Conservation (phyloP, 1,140 invertebrate species). For the Musca domestica region DNA sequence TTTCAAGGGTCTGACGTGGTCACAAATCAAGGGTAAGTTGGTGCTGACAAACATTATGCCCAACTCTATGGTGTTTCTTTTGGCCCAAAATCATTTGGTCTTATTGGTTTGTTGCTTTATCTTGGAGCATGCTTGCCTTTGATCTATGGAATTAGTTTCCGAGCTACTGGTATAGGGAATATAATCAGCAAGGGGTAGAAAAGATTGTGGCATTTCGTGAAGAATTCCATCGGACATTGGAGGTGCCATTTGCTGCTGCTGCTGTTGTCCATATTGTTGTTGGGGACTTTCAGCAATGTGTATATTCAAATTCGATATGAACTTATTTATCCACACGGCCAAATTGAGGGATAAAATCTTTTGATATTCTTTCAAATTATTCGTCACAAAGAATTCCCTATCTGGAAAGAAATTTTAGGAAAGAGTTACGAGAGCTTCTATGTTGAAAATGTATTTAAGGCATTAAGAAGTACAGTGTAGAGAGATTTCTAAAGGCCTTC, state of each 20-base stretch:
- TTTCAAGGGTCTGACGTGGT: slow-evolving; percentile 41
- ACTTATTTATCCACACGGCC: slow-evolving; percentile 52
- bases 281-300: slow-evolving; percentile 35
- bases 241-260: slow-evolving; percentile 13
- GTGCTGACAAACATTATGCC: no score
- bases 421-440: no score
- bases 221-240: slow-evolving; percentile 26
- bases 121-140: no score
- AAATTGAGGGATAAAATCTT: slow-evolving; percentile 46
- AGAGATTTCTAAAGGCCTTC: no score
- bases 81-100: no score
- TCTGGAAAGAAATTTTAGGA: slow-evolving; percentile 35
- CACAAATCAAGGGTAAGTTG: slow-evolving; percentile 46
- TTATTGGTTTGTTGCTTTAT: no score
- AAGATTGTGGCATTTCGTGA: slow-evolving; percentile 34
- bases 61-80: no score
- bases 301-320: slow-evolving; percentile 49
- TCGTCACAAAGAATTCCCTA: slow-evolving; percentile 48
- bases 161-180: slow-evolving; percentile 35
- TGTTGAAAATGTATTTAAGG: no score
- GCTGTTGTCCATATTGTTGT: slow-evolving; percentile 29
- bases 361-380: slow-evolving; percentile 45
- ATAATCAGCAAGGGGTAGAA: slow-evolving; percentile 42
- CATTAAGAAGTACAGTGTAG: no score
- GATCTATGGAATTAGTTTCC: neutral